phyloP scores from a whole-genome alignment of 2,113 vertebrate genomes.

The Stomatorhinus ivindoensis region DNA sequence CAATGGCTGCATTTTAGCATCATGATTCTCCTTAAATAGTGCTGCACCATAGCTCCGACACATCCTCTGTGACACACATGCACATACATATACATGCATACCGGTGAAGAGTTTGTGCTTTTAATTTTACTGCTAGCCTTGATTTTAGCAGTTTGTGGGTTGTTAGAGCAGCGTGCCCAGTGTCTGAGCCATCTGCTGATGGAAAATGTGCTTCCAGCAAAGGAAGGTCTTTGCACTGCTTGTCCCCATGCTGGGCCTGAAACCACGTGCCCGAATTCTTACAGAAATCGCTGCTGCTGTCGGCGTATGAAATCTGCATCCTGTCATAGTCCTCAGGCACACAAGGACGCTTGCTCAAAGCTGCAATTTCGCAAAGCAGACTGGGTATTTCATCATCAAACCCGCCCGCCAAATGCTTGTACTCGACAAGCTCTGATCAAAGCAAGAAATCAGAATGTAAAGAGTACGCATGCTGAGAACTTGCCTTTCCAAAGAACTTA shows the following conservation, averaged over 20 bases:
- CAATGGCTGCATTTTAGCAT: not conserved
- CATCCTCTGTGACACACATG: not conserved
- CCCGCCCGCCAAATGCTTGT: not conserved
- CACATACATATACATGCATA: fast-evolving
- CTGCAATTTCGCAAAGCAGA: not conserved
- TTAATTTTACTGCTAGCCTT: not conserved
- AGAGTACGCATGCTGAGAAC: not conserved
- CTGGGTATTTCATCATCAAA: not conserved
- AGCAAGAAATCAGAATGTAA: not conserved
- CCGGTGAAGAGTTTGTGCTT: not conserved
- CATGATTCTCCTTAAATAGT: not conserved
- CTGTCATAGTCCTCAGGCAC: not conserved
- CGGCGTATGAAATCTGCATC: not conserved
- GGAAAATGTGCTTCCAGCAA: not conserved
- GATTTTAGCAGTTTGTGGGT: not conserved
- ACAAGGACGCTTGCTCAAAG: not conserved
- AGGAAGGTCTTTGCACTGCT: not conserved
- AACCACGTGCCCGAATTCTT: not conserved
- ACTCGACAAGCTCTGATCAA: not conserved
- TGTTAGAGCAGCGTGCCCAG: not conserved
- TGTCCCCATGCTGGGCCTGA: not conserved
- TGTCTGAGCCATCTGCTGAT: not conserved
- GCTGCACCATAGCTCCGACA: not conserved
- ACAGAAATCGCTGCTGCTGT: not conserved
- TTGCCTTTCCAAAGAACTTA: not conserved